These are phyloP conservation scores for Chiloscyllium plagiosum DNA, from an alignment of 2,113 vertebrate species.

Conservation along the genomic window DNA sequence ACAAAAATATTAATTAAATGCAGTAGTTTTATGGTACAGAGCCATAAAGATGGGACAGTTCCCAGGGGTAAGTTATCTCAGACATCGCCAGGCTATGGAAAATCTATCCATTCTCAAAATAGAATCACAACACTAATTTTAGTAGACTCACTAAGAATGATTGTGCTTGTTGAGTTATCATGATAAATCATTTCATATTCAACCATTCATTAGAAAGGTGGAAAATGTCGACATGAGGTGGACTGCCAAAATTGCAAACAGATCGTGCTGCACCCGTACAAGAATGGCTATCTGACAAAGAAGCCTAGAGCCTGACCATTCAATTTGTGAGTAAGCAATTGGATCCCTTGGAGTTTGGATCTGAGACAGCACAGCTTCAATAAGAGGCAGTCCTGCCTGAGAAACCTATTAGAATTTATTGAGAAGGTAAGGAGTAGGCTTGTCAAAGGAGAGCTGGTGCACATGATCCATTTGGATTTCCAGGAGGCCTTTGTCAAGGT, in stretches of 20 bases:
- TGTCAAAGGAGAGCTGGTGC: too few relatives aligned
- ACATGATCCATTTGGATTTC: too few relatives aligned
- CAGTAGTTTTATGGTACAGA: not conserved
- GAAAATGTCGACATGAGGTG: not conserved
- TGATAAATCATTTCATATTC: not conserved
- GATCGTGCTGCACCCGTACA: not conserved
- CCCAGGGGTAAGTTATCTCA: not conserved
- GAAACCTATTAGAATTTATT: too few relatives aligned
- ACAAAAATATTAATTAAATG: not conserved
- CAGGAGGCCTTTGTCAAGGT: too few relatives aligned
- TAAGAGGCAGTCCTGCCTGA: too few relatives aligned
- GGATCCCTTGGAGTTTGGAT: not conserved
- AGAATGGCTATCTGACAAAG: not conserved
- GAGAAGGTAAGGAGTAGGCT: too few relatives aligned
- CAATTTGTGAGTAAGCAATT: not conserved
- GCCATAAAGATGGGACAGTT: not conserved
- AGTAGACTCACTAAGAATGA: not conserved
- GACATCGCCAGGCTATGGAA: not conserved
- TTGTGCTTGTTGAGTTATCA: not conserved
- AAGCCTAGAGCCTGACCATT: not conserved
- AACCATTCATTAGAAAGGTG: not conserved
- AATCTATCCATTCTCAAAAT: not conserved
- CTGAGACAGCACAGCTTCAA: not conserved
- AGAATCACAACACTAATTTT: not conserved
- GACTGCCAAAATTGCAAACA: not conserved